Evolutionary conservation across 2,113 vertebrate genomes (phyloP).

Genomic region (Pipra filicauda): DNA sequence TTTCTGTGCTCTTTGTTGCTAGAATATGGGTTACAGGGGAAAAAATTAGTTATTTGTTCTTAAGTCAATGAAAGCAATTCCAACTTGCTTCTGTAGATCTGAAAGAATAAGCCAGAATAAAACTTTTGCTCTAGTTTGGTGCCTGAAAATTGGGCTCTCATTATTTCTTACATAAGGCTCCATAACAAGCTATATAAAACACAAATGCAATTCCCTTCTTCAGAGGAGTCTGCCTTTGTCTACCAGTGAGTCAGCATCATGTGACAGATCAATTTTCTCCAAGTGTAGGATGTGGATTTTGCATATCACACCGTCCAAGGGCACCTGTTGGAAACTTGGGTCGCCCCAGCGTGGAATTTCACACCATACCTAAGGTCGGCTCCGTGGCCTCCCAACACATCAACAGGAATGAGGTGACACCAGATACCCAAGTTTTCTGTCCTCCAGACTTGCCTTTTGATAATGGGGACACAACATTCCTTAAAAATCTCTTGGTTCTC

Average conservation of each 20-base stretch:
- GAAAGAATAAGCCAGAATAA: background rate
- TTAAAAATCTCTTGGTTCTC: background rate
- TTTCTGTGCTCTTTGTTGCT: background rate
- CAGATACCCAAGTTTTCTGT: background rate
- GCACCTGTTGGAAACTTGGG: conserved; percentile 55
- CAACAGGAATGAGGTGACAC: background rate
- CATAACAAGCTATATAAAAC: background rate
- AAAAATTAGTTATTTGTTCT: background rate
- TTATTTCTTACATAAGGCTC: conserved; percentile 2
- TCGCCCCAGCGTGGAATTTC: conserved; percentile 45
- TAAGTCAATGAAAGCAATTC: background rate
- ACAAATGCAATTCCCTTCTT: background rate
- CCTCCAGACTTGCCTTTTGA: background rate
- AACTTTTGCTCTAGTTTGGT: background rate
- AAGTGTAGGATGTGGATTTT: conserved; percentile 47
- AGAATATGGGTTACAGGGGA: background rate
- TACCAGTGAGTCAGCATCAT: conserved; percentile 45
- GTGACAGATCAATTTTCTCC: conserved; percentile 41
- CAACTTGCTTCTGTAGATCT: background rate
- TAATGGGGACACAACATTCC: background rate
- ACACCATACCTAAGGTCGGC: background rate
- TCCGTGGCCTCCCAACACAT: background rate
- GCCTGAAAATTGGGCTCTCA: background rate
- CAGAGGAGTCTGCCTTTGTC: conserved; percentile 6
- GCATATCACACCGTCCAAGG: background rate